Conservation (phyloP, 2,888 invertebrate genomes). For the Apamea sordens region DNA sequence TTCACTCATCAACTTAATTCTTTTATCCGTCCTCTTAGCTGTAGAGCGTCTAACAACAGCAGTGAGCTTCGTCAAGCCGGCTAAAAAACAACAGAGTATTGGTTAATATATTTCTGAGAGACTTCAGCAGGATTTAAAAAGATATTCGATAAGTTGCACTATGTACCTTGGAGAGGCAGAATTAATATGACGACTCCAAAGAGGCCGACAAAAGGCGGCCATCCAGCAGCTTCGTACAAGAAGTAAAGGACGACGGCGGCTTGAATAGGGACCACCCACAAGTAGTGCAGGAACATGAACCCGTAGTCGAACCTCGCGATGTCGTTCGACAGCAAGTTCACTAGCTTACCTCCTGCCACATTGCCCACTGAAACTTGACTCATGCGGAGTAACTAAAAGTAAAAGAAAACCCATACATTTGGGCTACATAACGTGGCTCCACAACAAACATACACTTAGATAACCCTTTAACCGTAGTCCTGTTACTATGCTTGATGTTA, state of each 20-base stretch:
- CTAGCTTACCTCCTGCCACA: conserved; percentile 93
- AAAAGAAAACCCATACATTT: background rate
- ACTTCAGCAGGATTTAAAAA: background rate
- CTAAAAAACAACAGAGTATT: conserved; percentile 68
- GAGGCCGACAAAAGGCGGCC: conserved; percentile 84
- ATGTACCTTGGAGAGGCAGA: conserved; percentile 88
- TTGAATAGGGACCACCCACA: conserved; percentile 95
- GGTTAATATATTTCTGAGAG: background rate
- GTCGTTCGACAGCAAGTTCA: conserved; percentile 96
- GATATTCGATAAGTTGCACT: background rate
- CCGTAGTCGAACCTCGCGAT: conserved; percentile 94
- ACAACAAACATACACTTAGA: background rate
- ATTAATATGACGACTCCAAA: conserved; percentile 89
- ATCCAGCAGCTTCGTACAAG: conserved; percentile 80
- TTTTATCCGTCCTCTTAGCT: conserved; percentile 94
- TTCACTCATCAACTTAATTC: conserved; percentile 96
- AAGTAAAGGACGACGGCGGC: conserved; percentile 89
- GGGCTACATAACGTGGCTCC: background rate
- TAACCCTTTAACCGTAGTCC: background rate
- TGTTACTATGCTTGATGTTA: background rate
- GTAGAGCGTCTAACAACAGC: conserved; percentile 87
- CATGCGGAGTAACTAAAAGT: conserved; percentile 92
- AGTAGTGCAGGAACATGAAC: conserved; percentile 93
- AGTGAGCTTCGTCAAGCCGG: conserved; percentile 82
- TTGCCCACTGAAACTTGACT: conserved; percentile 93